These are phyloP conservation scores for Pachydiplax longipennis DNA, from an alignment of 2,888 invertebrate species.

Conservation along the genomic window DNA sequence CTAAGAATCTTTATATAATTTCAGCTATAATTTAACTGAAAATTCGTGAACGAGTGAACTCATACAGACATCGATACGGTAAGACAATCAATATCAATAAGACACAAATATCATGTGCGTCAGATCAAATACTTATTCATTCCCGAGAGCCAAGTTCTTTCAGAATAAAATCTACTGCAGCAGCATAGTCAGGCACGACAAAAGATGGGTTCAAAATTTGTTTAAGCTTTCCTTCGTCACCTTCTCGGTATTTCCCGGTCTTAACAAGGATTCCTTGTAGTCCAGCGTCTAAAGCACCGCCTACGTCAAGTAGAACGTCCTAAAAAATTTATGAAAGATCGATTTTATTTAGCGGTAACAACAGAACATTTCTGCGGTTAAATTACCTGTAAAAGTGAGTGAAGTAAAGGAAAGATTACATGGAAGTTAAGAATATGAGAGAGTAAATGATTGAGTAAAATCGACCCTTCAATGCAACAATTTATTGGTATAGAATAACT, in stretches of 20 bases:
- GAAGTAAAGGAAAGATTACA: neutral
- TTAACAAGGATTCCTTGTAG: constrained; percentile 77
- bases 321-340: constrained; percentile 56
- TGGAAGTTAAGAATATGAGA: too few species aligned
- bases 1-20: too few species aligned
- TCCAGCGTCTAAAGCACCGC: constrained; percentile 75
- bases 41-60: too few species aligned
- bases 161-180: constrained; percentile 70
- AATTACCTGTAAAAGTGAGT: neutral
- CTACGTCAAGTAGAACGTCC: constrained; percentile 81
- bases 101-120: too few species aligned
- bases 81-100: too few species aligned
- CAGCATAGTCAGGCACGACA: constrained; percentile 67
- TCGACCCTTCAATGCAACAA: too few species aligned
- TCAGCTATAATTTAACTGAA: too few species aligned
- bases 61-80: too few species aligned
- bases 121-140: too few species aligned
- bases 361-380: neutral
- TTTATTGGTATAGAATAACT: constrained; percentile 52
- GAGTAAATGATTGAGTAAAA: neutral
- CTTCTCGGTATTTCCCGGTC: constrained; percentile 78
- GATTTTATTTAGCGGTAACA: neutral
- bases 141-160: constrained; percentile 51
- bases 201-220: constrained; percentile 62
- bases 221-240: constrained; percentile 68